Evolutionary conservation across 2,113 vertebrate genomes (phyloP), one percentile per base, ranked within the genome.

Genomic region (Mormyrus iriodes): DNA sequence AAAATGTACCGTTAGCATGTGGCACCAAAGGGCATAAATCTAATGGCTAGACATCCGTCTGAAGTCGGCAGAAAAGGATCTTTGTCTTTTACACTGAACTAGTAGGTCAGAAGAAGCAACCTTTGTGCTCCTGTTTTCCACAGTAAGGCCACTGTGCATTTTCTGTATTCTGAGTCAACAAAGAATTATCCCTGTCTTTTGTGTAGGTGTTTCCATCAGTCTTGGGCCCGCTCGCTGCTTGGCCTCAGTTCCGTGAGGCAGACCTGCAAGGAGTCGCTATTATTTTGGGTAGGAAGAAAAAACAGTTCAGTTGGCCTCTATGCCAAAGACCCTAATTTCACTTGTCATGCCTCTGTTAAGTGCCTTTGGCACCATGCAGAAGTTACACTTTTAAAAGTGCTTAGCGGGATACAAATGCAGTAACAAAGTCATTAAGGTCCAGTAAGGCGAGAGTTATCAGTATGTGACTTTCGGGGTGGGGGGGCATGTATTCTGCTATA

Each of bases 361-460:
- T 48, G 39, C 12, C 3, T 86, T 51, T 19, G 49, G 49, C 1
- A 27, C 12, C 13, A 17, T 15, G 85, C 46, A 53, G 85, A 51
- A 52, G 49, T 86, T 51, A 53, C 46, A 86, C 85, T 35, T 86
- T 86, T 86, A 52, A 86, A 86, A 52, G 46, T 86, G 84, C 84
- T 86, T 84, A 24, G 44, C 19, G 10, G 42, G 31, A 35, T 49
- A 52, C 24, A 52, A 27, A 24, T 13, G 49, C 27, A 53, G 49
- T 24, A 86, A n/a, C 84, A 27, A 85, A 85, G 83, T 51, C 83
- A 86, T 86, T 86, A 86, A 27, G 49, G 44, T n/a, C 27, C 46
- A 53, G 85, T 49, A 24, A 31, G 24, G 48, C 27, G 12, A 53
- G 44, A 2, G 86, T 12, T 39, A 87, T 87, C 39, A 42, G 35